Conservation (phyloP, 1,140 invertebrate genomes). For the Colletes latitarsis region DNA sequence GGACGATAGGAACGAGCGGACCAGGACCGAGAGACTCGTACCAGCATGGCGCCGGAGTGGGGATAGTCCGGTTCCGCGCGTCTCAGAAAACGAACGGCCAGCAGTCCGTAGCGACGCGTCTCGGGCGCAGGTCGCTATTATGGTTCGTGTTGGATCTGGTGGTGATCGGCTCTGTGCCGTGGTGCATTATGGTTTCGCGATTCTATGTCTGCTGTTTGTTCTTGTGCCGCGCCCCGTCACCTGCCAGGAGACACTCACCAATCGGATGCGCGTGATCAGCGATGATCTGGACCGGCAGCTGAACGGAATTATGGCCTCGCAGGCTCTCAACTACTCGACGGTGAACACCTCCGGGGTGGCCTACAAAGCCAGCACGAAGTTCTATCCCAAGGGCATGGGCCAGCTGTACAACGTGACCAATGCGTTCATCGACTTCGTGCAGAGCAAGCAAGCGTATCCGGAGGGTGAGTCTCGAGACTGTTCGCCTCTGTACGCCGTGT, state of each 20-base stretch:
- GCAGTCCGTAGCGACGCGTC: slow-evolving; percentile 75
- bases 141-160: slow-evolving; percentile 25
- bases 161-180: slow-evolving; percentile 19
- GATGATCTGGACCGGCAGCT: slow-evolving; percentile 79
- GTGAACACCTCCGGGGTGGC: slow-evolving; percentile 75
- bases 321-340: slow-evolving; percentile 77
- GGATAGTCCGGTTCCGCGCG: slow-evolving; percentile 53
- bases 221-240: slow-evolving; percentile 39
- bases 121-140: slow-evolving; percentile 68
- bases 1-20: slow-evolving; percentile 24
- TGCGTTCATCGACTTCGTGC: slow-evolving; percentile 83
- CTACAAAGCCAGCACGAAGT: slow-evolving; percentile 83
- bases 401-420: slow-evolving; percentile 86
- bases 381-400: slow-evolving; percentile 86
- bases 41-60: neutral
- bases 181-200: slow-evolving; percentile 29
- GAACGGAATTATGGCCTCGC: slow-evolving; percentile 76
- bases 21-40: neutral
- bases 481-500: neutral
- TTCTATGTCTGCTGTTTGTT: slow-evolving; percentile 15
- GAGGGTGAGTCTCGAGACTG: slow-evolving; percentile 78
- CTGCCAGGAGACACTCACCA: slow-evolving; percentile 52
- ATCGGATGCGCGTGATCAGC: slow-evolving; percentile 71
- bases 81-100: slow-evolving; percentile 10
- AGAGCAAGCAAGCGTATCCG: slow-evolving; percentile 81